Conservation (phyloP, 1,140 invertebrate species). For the Drosophila triauraria region DNA sequence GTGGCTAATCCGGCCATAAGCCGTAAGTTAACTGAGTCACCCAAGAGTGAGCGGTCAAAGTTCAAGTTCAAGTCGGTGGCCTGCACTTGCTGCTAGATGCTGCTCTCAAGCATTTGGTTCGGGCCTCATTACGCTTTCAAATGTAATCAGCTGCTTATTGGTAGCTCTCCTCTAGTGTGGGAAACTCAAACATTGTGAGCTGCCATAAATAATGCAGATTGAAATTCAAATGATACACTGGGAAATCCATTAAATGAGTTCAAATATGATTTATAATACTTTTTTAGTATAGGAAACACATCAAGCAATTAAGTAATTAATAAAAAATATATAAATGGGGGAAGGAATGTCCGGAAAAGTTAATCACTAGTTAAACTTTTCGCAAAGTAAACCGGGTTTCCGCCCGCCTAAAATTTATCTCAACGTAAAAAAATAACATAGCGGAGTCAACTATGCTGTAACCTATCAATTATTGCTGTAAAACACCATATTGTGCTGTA, state of each 20-base stretch:
- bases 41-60: slow-evolving; percentile 40
- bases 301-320: too few species aligned
- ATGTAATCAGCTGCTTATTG: slow-evolving; percentile 41
- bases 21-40: neutral
- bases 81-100: slow-evolving; percentile 33
- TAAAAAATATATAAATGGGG: too few species aligned
- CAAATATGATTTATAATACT: neutral
- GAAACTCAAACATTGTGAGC: slow-evolving; percentile 29
- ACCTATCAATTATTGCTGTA: too few species aligned
- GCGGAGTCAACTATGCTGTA: too few species aligned
- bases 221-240: slow-evolving; percentile 13
- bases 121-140: slow-evolving; percentile 33
- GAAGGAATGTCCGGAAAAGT: too few species aligned
- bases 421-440: too few species aligned
- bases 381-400: too few species aligned
- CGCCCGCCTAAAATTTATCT: too few species aligned
- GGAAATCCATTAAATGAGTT: neutral
- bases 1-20: slow-evolving; percentile 12
- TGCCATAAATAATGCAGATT: slow-evolving; percentile 11
- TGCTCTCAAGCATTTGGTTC: slow-evolving; percentile 7
- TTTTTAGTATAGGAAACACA: too few species aligned
- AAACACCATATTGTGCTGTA: too few species aligned
- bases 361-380: too few species aligned
- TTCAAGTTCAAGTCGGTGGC: slow-evolving; percentile 43
- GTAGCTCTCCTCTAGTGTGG: slow-evolving; percentile 25